phyloP scores from a whole-genome alignment of 2,888 invertebrate species.

The Drosophila affinis region DNA sequence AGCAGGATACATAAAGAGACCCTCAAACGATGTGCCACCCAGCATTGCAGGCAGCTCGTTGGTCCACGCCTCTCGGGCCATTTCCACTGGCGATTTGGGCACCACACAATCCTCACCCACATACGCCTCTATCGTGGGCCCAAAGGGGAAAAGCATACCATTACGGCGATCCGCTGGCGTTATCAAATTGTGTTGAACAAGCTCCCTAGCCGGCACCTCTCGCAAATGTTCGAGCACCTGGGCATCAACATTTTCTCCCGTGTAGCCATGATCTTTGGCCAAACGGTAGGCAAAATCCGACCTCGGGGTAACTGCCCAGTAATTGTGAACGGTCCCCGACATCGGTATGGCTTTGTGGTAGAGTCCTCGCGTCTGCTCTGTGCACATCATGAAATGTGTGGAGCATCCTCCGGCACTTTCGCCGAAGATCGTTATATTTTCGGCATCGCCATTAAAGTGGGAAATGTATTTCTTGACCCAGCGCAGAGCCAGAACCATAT shows the following conservation, averaged over 20 bases:
- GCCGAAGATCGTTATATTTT: constrained; percentile 85
- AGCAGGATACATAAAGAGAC: constrained; percentile 76
- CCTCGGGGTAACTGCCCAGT: constrained; percentile 74
- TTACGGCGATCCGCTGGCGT: constrained; percentile 71
- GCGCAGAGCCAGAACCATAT: constrained; percentile 84
- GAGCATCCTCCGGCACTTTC: constrained; percentile 85
- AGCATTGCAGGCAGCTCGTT: constrained; percentile 79
- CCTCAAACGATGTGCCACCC: constrained; percentile 81
- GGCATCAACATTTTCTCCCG: constrained; percentile 80
- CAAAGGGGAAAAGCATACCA: constrained; percentile 71
- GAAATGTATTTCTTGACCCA: constrained; percentile 85
- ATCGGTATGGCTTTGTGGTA: constrained; percentile 82
- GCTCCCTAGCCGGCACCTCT: constrained; percentile 68
- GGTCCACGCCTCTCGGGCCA: constrained; percentile 80
- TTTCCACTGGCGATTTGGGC: constrained; percentile 68
- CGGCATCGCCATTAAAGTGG: constrained; percentile 84
- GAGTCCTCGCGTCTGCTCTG: constrained; percentile 83
- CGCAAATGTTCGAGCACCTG: constrained; percentile 82
- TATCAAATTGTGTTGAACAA: constrained; percentile 71
- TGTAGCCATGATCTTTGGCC: constrained; percentile 79
- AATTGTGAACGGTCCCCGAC: constrained; percentile 78
- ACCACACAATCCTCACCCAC: constrained; percentile 75
- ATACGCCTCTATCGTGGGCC: constrained; percentile 81
- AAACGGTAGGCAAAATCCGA: constrained; percentile 77
- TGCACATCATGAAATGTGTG: constrained; percentile 84